Conservation (phyloP, 2,113 vertebrate species). For the Perca schrenkii region DNA sequence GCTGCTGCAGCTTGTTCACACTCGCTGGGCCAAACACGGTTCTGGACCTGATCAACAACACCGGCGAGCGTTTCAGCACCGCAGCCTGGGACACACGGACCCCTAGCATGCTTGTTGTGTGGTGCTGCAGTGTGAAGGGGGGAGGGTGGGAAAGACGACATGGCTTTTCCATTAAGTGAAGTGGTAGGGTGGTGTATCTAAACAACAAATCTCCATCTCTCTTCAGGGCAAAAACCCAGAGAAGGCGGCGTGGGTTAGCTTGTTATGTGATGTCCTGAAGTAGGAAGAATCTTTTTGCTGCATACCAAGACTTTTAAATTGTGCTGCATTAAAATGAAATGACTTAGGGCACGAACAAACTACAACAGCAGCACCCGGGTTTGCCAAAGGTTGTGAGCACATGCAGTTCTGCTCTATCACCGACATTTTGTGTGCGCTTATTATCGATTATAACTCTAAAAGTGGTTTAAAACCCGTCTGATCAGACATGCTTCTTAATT, state of each 20-base stretch:
- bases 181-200: neutral
- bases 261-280: neutral
- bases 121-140: neutral
- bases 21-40: constrained; percentile 47
- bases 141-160: constrained; percentile 28
- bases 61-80: constrained; percentile 12
- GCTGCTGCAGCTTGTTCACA: constrained; percentile 58
- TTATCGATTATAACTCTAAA: too few species aligned
- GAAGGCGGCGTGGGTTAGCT: neutral
- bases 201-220: constrained; percentile 23
- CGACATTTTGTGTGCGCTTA: too few species aligned
- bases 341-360: neutral
- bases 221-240: neutral
- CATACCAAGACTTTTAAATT: neutral
- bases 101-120: neutral
- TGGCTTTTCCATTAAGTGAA: constrained; percentile 65
- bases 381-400: neutral
- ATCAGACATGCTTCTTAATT: neutral
- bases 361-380: neutral
- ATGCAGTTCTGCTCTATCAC: too few species aligned
- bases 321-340: neutral
- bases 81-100: neutral
- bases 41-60: constrained; percentile 41
- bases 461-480: neutral
- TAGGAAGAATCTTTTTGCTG: neutral